Percentiles rank a stretch among this genome's conserved stretches.
phyloP scores from a whole-genome alignment of 2,797 vertebrate species.

The Poeciliopsis infans region DNA sequence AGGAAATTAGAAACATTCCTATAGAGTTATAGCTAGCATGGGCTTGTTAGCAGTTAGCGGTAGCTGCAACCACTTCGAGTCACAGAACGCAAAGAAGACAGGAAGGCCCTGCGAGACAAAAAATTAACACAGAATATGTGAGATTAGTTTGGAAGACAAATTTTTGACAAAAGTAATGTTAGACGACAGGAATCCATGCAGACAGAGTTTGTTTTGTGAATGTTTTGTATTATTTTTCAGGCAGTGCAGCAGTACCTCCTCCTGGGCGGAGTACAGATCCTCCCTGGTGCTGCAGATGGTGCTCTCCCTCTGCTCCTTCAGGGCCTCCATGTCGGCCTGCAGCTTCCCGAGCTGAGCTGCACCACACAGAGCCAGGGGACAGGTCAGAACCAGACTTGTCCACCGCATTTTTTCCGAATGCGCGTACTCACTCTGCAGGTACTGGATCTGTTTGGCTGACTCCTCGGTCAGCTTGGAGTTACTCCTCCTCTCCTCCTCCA shows the following conservation, averaged over 20 bases:
- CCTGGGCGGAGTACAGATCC: conserved; percentile 89
- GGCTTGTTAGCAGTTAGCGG: no score
- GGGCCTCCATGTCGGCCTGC: conserved; percentile 90
- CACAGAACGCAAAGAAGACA: no score
- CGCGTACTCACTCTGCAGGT: conserved; percentile 89
- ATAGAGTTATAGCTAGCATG: no score
- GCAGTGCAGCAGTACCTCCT: conserved; percentile 75
- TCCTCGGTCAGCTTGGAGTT: conserved; percentile 91
- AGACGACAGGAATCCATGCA: no score
- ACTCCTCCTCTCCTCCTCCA: conserved; percentile 93
- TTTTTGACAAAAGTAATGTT: no score
- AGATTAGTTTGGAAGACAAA: no score
- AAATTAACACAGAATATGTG: no score
- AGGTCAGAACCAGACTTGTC: background rate
- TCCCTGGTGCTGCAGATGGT: conserved; percentile 89
- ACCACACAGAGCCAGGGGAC: conserved; percentile 28
- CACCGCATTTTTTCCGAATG: background rate
- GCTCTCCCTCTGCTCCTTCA: conserved; percentile 91
- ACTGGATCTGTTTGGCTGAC: conserved; percentile 94
- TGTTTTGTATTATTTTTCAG: background rate
- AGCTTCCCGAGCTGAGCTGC: conserved; percentile 90
- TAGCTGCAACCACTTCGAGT: no score
- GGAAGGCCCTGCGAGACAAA: no score
- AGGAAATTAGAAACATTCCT: no score
- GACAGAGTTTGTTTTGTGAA: background rate